Evolutionary conservation across 2,797 vertebrate species (phyloP), one percentile per base, ranked within the genome.

Genomic region (Pelodytes ibericus): DNA sequence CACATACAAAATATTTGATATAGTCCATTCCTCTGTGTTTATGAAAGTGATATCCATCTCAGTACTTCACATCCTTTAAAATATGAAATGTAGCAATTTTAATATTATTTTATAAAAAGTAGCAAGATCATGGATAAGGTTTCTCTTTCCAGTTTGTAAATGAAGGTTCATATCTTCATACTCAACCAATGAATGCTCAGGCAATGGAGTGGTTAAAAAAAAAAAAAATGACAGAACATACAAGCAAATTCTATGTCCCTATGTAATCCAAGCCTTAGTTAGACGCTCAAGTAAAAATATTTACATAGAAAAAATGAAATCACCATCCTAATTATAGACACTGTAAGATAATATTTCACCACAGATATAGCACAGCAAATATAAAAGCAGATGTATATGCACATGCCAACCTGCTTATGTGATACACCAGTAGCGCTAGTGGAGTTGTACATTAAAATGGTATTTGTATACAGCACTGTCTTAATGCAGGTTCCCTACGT

Each of bases 241-340:
- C 9, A 47, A 47, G 5, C 18, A 31, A 10, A 20, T 18, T 51
- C 0, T 53, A 59, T 72, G 30, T 59, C 22, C 57, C 53, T 27
- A 27, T 36, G 53, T 65, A 66, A 72, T 41, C 16, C 33, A 29
- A 78, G 39, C n/a, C 53, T 49, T 62, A 44, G 18, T 49, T 31
- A 29, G 31, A 24, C n/a, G 41, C 36, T 2, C 31, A 39, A 53
- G 41, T 72, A 47, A 61, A 29, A 57, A 57, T 51, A 62, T 70
- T 27, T 67, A 69, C 60, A 72, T 66, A 62, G 56, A 29, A 62
- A 53, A 33, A 78, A 66, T 72, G 63, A 78, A 72, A 60, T 72
- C 69, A 66, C 44, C 2, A 56, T 51, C n/a, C 70, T 72, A 67
- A 72, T 67, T 67, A 72, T 72, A 78, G 75, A 61, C 22, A 51